phyloP scores from a whole-genome alignment of 2,888 invertebrate genomes.

The Synanthedon andrenaeformis region DNA sequence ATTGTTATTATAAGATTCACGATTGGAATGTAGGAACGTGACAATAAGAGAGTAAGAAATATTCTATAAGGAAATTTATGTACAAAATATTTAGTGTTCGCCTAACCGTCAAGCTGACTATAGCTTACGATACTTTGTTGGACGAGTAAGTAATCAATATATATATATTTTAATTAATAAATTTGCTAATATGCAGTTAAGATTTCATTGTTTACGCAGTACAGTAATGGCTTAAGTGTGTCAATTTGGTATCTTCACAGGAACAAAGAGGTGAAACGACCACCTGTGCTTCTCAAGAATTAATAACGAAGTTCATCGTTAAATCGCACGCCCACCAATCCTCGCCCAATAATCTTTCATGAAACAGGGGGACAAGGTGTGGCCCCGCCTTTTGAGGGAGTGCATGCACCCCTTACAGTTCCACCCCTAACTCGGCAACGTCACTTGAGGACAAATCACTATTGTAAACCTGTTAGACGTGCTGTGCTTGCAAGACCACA shows the following conservation, averaged over 20 bases:
- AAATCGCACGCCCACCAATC: constrained; percentile 21
- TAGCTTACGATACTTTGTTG: too few species aligned
- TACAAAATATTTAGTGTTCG: too few species aligned
- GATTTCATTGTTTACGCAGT: too few species aligned
- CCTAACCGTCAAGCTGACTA: too few species aligned
- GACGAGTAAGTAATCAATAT: too few species aligned
- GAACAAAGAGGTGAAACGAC: background rate
- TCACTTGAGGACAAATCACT: constrained; percentile 18
- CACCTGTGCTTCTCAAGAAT: constrained; percentile 13
- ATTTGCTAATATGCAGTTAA: too few species aligned
- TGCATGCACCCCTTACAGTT: constrained; percentile 15
- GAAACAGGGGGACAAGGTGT: constrained; percentile 20
- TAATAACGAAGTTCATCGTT: constrained; percentile 19
- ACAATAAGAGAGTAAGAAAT: too few species aligned
- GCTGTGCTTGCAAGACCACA: constrained; percentile 1
- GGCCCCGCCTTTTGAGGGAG: constrained; percentile 27
- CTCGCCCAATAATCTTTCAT: constrained; percentile 25
- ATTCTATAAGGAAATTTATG: too few species aligned
- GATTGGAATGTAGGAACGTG: too few species aligned
- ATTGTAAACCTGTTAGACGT: constrained; percentile 15
- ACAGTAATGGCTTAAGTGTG: background rate
- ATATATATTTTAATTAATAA: too few species aligned
- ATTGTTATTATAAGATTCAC: too few species aligned
- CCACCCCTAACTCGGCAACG: constrained; percentile 10
- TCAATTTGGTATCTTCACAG: background rate